Conservation (phyloP, 2,113 vertebrate species). For the Ariopsis seemanni region DNA sequence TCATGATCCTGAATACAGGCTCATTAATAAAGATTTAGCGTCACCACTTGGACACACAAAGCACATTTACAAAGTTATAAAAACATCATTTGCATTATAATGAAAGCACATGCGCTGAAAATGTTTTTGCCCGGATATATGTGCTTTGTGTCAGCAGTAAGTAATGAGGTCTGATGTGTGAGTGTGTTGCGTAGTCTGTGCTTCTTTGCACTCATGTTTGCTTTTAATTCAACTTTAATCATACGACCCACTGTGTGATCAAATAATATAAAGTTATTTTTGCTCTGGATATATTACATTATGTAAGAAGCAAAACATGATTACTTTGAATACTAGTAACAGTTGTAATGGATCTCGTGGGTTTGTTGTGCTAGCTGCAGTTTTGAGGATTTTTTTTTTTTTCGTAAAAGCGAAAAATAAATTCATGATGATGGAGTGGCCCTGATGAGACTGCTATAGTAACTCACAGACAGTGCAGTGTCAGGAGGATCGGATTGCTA, state of each 20-base stretch:
- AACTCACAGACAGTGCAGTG: background rate
- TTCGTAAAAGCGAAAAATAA: background rate
- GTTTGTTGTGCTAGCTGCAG: background rate
- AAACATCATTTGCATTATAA: slow-evolving; percentile 11
- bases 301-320: background rate
- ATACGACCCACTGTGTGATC: background rate
- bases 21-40: slow-evolving; percentile 1
- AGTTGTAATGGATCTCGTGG: background rate
- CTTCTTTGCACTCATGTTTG: background rate
- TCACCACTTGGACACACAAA: slow-evolving; percentile 1
- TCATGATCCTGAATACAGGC: slow-evolving; percentile 11
- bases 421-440: background rate
- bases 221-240: background rate
- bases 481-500: background rate
- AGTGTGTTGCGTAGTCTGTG: background rate
- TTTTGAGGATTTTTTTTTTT: background rate
- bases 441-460: background rate
- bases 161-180: background rate
- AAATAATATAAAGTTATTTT: background rate
- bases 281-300: background rate
- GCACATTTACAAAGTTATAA: slow-evolving; percentile 8
- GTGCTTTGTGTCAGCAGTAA: background rate
- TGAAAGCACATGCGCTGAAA: background rate
- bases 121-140: slow-evolving; percentile 25
- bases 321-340: background rate